Evolutionary conservation across 35 echinoderm and acorn worm genomes (phyloP).

Genomic region (Ptychodera flava): DNA sequence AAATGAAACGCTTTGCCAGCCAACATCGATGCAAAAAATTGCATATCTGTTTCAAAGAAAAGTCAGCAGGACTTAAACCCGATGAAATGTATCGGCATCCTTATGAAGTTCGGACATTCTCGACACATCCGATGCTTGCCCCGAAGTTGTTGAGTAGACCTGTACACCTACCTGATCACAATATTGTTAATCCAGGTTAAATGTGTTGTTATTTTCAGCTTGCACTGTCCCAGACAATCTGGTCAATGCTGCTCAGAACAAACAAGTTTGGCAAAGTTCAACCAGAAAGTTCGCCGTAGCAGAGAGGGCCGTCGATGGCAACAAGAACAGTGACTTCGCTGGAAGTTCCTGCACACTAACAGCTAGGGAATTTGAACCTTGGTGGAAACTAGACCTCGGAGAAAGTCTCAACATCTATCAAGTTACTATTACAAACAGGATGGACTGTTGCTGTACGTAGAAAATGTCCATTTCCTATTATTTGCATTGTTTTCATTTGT

Average conservation of each 20-base stretch:
- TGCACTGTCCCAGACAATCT: background rate
- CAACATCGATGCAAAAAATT: too few species aligned
- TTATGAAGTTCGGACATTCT: too few species aligned
- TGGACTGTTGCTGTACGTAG: background rate
- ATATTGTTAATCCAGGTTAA: too few species aligned
- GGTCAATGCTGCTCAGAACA: constrained; percentile 10
- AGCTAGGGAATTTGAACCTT: constrained; percentile 25
- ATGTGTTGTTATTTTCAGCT: background rate
- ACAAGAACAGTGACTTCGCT: constrained; percentile 11
- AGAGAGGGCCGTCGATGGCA: constrained; percentile 40
- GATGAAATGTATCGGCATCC: too few species aligned
- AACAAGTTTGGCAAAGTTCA: constrained; percentile 34
- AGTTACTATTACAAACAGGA: background rate
- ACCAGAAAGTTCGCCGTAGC: constrained; percentile 4
- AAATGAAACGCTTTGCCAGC: too few species aligned
- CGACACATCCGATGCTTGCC: too few species aligned
- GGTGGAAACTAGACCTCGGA: constrained; percentile 70
- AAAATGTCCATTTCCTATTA: too few species aligned
- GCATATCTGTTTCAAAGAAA: too few species aligned
- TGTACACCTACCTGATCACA: too few species aligned
- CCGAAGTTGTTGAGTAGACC: too few species aligned
- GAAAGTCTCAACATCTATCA: background rate
- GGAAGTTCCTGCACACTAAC: constrained; percentile 45
- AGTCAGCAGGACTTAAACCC: too few species aligned
- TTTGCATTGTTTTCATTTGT: too few species aligned